These are phyloP conservation scores for Phenganax stokvisi DNA, from an alignment of 92 coral and sea anemone species.

Conservation along the genomic window DNA sequence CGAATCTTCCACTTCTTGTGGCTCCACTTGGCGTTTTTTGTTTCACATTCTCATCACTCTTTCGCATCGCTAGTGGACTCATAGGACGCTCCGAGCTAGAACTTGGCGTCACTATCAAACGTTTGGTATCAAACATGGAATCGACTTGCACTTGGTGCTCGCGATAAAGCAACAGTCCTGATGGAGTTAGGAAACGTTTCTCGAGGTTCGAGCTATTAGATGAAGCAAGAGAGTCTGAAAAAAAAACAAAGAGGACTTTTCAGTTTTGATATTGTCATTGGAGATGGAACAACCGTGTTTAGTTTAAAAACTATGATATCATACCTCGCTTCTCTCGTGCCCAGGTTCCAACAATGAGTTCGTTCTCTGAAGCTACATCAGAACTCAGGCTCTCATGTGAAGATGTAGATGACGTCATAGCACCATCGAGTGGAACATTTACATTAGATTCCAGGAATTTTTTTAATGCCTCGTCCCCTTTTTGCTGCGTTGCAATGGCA, in stretches of 20 bases:
- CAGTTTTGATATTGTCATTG: not conserved
- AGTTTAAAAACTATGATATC: not conserved
- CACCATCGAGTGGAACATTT: conserved; percentile 30
- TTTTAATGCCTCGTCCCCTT: conserved; percentile 28
- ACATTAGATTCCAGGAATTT: conserved; percentile 23
- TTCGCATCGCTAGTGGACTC: conserved; percentile 15
- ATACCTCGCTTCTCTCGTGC: conserved; percentile 17
- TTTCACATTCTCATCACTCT: not conserved
- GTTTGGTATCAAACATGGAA: conserved; percentile 19
- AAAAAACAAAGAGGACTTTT: not conserved
- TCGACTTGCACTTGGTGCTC: conserved; percentile 15
- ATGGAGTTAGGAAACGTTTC: conserved; percentile 27
- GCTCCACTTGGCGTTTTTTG: not conserved
- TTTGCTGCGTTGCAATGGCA: conserved; percentile 4
- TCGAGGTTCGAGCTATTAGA: not conserved
- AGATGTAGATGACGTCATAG: conserved; percentile 28
- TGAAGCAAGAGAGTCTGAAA: conserved; percentile 11
- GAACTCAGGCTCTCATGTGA: conserved; percentile 13
- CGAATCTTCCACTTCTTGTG: not conserved
- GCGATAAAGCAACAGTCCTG: conserved; percentile 26
- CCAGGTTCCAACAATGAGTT: conserved; percentile 23
- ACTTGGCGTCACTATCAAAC: conserved; percentile 9
- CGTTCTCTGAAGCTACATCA: conserved; percentile 24
- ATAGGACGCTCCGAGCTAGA: conserved; percentile 22
- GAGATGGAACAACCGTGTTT: not conserved